These are phyloP conservation scores for Hemiscyllium ocellatum DNA, from an alignment of 2,113 vertebrate genomes.

Conservation along the genomic window DNA sequence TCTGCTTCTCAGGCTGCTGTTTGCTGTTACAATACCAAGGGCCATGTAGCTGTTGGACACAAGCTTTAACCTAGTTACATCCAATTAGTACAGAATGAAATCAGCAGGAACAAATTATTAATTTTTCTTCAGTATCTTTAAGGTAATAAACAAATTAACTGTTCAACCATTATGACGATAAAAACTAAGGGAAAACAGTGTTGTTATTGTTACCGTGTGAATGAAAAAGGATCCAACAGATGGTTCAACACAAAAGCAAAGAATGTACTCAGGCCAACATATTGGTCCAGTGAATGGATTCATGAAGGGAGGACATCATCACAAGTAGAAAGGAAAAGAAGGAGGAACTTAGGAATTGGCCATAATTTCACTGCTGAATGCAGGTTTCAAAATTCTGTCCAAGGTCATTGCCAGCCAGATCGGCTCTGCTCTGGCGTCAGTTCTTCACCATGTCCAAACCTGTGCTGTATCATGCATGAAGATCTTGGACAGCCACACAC, in stretches of 20 bases:
- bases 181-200: not conserved
- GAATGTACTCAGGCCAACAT: not conserved
- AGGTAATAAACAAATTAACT: not conserved
- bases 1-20: conserved; percentile 1
- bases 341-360: too few species aligned
- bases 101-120: not conserved
- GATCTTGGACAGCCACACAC: too few species aligned
- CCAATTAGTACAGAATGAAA: not conserved
- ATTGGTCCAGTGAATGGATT: not conserved
- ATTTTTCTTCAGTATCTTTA: not conserved
- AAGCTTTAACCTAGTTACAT: not conserved
- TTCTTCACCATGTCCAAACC: too few species aligned
- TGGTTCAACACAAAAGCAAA: not conserved
- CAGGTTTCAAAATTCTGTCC: too few species aligned
- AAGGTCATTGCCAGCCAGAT: too few species aligned
- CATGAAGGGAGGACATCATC: too few species aligned
- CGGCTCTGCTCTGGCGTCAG: too few species aligned
- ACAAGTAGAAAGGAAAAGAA: too few species aligned
- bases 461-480: too few species aligned
- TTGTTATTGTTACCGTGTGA: not conserved
- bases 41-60: not conserved
- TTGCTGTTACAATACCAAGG: not conserved
- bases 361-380: too few species aligned
- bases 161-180: not conserved
- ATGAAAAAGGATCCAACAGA: not conserved